A percentile compares a stretch with the other conserved stretches of the same genome.
Evolutionary conservation across 1,140 invertebrate species (phyloP).

Genomic region (Drosophila pallidifrons): DNA sequence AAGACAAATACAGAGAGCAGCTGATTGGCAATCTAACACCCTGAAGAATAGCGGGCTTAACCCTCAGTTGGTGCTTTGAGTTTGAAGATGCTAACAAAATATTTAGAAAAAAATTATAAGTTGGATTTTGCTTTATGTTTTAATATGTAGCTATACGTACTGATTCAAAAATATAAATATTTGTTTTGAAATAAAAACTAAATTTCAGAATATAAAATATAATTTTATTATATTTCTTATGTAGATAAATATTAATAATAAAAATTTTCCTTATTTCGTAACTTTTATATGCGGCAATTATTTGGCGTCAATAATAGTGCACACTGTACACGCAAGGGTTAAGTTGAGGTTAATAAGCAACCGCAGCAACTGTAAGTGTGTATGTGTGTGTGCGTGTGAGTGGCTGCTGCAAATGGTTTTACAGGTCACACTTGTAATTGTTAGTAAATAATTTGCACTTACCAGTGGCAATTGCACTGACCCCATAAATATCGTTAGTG

Average conservation of each 20-base stretch:
- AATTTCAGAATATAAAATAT: no score
- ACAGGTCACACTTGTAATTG: slow-evolving; percentile 52
- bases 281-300: no score
- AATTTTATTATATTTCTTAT: no score
- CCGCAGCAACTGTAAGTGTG: not conserved
- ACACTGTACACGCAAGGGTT: not conserved
- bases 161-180: not conserved
- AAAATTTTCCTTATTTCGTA: no score
- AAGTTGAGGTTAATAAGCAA: not conserved
- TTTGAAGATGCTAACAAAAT: not conserved
- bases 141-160: no score
- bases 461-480: slow-evolving; percentile 57
- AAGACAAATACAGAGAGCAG: slow-evolving; percentile 10
- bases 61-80: not conserved
- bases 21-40: slow-evolving; percentile 74
- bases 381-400: not conserved
- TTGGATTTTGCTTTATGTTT: not conserved
- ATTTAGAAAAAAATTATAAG: not conserved
- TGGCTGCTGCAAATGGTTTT: slow-evolving; percentile 9
- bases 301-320: not conserved
- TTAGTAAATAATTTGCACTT: slow-evolving; percentile 67
- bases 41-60: slow-evolving; percentile 30
- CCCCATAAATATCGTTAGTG: slow-evolving; percentile 65
- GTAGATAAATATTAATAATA: no score
- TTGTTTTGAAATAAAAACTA: not conserved